Base-by-base conservation (phyloP, 2,888 invertebrate genomes). In the Ligdia adustata region DNA sequence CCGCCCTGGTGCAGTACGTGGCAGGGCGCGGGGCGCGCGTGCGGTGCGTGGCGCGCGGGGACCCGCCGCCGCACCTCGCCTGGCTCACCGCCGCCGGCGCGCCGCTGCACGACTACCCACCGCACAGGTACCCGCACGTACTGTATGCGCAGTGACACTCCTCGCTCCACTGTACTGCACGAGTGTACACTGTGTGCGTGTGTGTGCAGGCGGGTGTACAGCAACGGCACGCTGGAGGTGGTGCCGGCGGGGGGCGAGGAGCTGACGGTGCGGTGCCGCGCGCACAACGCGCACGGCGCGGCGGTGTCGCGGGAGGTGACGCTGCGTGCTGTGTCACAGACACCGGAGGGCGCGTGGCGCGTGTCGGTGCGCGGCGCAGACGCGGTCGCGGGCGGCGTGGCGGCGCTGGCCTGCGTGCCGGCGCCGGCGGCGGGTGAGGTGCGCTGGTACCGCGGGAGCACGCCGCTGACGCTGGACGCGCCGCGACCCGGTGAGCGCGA, bases 301-400 rank as follows among this genome's bases (percentile, higher is more conserved):
- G 93, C 95, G 53, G 89, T 95, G 60, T 96, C 96, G 63, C 89
- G 95, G 26, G 94, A 94, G 72, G 94, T 96, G 65, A 92, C 92
- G 51, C 92, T 97, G 50, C 91, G 93, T 61, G 94, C 18, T 28
- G 28, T 39, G n/a, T n/a, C n/a, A n/a, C n/a, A n/a, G n/a, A n/a
- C n/a, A n/a, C n/a, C n/a, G n/a, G n/a, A 5, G 5, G 16, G n/a
- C 5, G 28, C 52, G 84, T 77, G 41, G 40, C n/a, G 60, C 43
- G 26, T 52, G 56, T 3, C 80, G 81, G 82, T 73, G 75, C 47
- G 75, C 66, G 49, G 46, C 22, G 47, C 49, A 67, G 56, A 52
- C 31, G 43, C 66, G 27, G 77, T 59, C 34, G 62, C 65, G 20
- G 69, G 54, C 52, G 82, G 82, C 32, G 79, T 79, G 42, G 85